Percentiles rank a stretch among this genome's conserved stretches.
phyloP scores from a whole-genome alignment of 1,140 invertebrate genomes.

The Plutomurus gul region DNA sequence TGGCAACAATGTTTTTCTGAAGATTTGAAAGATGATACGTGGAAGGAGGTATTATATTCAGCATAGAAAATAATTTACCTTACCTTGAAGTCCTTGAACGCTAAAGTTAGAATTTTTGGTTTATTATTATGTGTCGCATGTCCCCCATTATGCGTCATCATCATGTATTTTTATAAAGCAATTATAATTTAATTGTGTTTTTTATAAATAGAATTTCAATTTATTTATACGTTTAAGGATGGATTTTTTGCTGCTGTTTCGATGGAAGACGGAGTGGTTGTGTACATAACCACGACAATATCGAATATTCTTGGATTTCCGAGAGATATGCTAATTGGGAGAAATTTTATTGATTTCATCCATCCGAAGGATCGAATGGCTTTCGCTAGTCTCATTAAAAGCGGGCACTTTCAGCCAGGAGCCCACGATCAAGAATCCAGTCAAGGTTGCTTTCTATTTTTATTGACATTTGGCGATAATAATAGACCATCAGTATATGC shows the following conservation, averaged over 20 bases:
- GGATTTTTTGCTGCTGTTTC: slow-evolving; percentile 79
- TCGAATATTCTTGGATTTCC: slow-evolving; percentile 75
- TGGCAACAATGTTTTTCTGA: slow-evolving; percentile 30
- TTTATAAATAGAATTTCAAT: not conserved
- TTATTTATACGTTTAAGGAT: slow-evolving; percentile 53
- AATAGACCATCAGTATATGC: not conserved
- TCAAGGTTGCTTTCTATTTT: not conserved
- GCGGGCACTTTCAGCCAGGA: slow-evolving; percentile 54
- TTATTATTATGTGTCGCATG: too few species aligned
- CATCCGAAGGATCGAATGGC: slow-evolving; percentile 73
- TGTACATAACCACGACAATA: slow-evolving; percentile 74
- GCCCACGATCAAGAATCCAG: not conserved
- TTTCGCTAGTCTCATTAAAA: slow-evolving; percentile 67
- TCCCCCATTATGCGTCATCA: not conserved
- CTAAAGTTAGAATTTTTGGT: too few species aligned
- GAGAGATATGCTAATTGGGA: slow-evolving; percentile 81
- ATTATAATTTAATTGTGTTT: not conserved
- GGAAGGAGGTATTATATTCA: not conserved
- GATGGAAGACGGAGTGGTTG: slow-evolving; percentile 77
- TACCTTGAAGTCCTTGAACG: too few species aligned
- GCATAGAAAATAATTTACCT: too few species aligned
- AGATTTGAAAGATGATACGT: slow-evolving; percentile 15
- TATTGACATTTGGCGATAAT: not conserved
- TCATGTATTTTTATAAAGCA: not conserved
- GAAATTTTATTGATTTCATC: slow-evolving; percentile 83